These are phyloP conservation scores for Dolichallabes microphthalmus DNA, from an alignment of 2,113 vertebrate genomes.

Conservation along the genomic window DNA sequence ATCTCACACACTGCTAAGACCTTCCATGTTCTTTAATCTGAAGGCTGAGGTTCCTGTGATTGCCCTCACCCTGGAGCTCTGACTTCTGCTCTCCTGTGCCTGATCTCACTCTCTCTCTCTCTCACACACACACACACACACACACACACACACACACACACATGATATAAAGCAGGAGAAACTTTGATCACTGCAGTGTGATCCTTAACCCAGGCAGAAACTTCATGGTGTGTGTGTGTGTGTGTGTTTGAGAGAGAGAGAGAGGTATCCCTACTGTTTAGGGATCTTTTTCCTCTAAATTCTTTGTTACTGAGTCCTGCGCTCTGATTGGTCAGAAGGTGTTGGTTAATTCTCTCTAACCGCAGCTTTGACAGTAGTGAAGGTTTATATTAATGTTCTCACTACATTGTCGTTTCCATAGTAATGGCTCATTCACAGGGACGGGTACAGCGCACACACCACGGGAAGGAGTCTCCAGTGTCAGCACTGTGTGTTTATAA, in stretches of 20 bases:
- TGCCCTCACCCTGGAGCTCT: background rate
- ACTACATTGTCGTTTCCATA: background rate
- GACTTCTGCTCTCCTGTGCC: background rate
- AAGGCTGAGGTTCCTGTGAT: background rate
- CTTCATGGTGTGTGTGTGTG: background rate
- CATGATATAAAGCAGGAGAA: too few relatives aligned
- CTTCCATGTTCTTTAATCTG: too few relatives aligned
- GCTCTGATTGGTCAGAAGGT: background rate
- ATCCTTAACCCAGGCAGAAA: background rate
- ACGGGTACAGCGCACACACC: background rate
- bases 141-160: too few relatives aligned
- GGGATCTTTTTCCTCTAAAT: background rate
- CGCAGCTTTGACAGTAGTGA: background rate
- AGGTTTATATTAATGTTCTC: background rate
- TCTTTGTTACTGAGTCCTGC: background rate
- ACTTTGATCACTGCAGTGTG: too few relatives aligned
- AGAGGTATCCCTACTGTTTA: too few relatives aligned
- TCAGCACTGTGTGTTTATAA: background rate
- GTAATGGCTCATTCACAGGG: background rate
- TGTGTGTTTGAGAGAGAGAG: background rate
- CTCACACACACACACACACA: too few relatives aligned
- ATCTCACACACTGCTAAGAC: too few relatives aligned
- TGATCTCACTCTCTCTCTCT: background rate
- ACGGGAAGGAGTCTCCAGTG: background rate
- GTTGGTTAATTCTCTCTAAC: background rate